Percentiles rank a stretch among this genome's conserved stretches.
Evolutionary conservation across 2,797 vertebrate species (phyloP).

Genomic region (Eurystomus glaucurus): DNA sequence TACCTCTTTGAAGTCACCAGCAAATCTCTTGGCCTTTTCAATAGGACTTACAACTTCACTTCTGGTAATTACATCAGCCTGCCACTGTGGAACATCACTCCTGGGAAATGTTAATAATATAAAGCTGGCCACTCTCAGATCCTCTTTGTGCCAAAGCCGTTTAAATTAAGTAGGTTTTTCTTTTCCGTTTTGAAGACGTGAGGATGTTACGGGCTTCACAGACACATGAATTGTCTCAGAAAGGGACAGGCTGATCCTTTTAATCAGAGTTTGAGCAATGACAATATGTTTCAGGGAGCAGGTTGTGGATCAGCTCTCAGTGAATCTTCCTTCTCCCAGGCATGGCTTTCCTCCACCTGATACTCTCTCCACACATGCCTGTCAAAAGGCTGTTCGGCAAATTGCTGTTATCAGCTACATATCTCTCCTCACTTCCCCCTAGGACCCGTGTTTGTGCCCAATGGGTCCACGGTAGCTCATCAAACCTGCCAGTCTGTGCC

Average conservation of each 20-base stretch:
- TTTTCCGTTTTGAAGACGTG: not conserved
- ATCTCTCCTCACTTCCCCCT: not conserved
- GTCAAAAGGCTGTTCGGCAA: not conserved
- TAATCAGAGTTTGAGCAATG: not conserved
- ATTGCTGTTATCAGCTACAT: not conserved
- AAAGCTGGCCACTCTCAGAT: conserved; percentile 51
- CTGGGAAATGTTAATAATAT: conserved; percentile 63
- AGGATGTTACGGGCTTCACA: conserved; percentile 2
- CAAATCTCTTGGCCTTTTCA: conserved; percentile 68
- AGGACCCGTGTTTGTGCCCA: not conserved
- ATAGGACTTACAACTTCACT: conserved; percentile 67
- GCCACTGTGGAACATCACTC: conserved; percentile 53
- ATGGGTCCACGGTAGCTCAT: not conserved
- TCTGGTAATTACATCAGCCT: conserved; percentile 72
- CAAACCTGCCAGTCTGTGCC: not conserved
- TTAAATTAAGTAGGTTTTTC: conserved; percentile 46
- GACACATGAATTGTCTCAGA: not conserved
- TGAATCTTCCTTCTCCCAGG: not conserved
- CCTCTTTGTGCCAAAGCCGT: conserved; percentile 39
- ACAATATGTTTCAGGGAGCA: not conserved
- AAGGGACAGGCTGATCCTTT: conserved; percentile 19
- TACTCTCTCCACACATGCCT: not conserved
- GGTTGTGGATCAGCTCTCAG: not conserved
- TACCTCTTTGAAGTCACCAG: conserved; percentile 50
- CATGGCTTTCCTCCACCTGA: not conserved